A percentile compares a stretch with the other conserved stretches of the same genome.
These are phyloP conservation scores for Leptinotarsa undecemlineata DNA, from an alignment of 1,140 invertebrate genomes.

Conservation along the genomic window DNA sequence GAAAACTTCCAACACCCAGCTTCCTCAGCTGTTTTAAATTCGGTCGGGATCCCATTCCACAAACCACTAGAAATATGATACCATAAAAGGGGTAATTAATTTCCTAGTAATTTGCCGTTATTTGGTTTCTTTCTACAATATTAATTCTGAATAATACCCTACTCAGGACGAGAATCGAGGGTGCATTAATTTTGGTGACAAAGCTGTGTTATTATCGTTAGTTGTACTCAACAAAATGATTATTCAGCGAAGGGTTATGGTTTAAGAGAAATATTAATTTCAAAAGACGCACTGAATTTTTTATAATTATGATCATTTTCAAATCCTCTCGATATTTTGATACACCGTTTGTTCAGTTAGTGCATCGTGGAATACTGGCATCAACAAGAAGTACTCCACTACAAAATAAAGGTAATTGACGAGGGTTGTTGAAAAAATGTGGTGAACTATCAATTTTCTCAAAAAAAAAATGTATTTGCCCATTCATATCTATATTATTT, in stretches of 20 bases:
- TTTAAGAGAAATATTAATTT: too few species aligned
- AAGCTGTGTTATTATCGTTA: constrained; percentile 7
- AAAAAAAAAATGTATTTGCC: too few species aligned
- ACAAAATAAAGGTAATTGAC: too few species aligned
- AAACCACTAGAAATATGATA: constrained; percentile 29
- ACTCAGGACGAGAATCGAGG: not conserved
- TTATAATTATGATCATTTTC: too few species aligned
- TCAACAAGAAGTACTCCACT: too few species aligned
- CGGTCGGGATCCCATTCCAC: not conserved
- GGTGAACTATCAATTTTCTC: too few species aligned
- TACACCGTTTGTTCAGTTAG: too few species aligned
- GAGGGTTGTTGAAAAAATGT: too few species aligned
- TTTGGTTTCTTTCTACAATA: constrained; percentile 25
- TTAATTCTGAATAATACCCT: constrained; percentile 21
- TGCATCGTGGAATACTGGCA: too few species aligned
- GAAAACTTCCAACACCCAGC: constrained; percentile 29
- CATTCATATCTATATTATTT: too few species aligned
- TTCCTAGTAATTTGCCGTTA: constrained; percentile 27
- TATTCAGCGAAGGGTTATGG: not conserved
- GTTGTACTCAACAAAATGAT: not conserved
- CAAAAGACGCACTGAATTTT: too few species aligned
- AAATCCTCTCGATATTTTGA: too few species aligned
- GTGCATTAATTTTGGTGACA: constrained; percentile 8
- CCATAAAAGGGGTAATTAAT: constrained; percentile 39
- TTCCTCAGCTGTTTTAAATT: constrained; percentile 18